These are phyloP conservation scores for Magallana gigas DNA, from an alignment of 1,140 invertebrate genomes.

Conservation along the genomic window DNA sequence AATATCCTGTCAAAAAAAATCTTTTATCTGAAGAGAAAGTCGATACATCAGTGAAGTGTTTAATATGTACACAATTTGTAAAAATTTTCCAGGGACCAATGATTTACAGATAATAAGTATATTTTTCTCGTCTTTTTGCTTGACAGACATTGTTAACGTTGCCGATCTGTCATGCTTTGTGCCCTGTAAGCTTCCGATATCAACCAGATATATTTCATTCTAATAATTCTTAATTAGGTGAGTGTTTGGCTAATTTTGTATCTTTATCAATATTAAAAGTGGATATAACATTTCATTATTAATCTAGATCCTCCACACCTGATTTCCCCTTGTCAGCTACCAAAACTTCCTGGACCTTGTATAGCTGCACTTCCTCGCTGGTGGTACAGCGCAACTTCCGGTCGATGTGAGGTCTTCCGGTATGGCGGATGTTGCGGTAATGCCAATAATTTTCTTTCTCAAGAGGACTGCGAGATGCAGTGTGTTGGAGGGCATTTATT, in stretches of 20 bases:
- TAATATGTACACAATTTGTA: too few species aligned
- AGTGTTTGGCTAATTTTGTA: background rate
- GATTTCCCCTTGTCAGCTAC: conserved; percentile 85
- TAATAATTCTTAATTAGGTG: background rate
- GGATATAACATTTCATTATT: background rate
- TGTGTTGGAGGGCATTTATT: too few species aligned
- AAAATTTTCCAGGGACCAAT: too few species aligned
- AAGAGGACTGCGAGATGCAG: background rate
- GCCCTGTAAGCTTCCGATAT: too few species aligned
- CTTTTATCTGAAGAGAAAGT: too few species aligned
- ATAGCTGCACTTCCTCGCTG: conserved; percentile 80
- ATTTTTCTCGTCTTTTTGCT: too few species aligned
- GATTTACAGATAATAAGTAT: too few species aligned
- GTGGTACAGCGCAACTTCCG: conserved; percentile 75
- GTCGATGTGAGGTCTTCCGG: conserved; percentile 74
- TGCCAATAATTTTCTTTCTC: conserved; percentile 75
- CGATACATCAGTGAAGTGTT: too few species aligned
- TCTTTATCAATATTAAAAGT: background rate
- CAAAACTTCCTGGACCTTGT: conserved; percentile 87
- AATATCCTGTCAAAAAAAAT: too few species aligned
- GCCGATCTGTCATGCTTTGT: background rate
- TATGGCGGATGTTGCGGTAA: conserved; percentile 78
- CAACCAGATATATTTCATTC: background rate
- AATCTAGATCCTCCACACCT: background rate
- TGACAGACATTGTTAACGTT: background rate